A percentile compares a stretch with the other conserved stretches of the same genome.
These are phyloP conservation scores for Tokudaia muenninki DNA, from an alignment of 2,797 vertebrate genomes.

Conservation along the genomic window DNA sequence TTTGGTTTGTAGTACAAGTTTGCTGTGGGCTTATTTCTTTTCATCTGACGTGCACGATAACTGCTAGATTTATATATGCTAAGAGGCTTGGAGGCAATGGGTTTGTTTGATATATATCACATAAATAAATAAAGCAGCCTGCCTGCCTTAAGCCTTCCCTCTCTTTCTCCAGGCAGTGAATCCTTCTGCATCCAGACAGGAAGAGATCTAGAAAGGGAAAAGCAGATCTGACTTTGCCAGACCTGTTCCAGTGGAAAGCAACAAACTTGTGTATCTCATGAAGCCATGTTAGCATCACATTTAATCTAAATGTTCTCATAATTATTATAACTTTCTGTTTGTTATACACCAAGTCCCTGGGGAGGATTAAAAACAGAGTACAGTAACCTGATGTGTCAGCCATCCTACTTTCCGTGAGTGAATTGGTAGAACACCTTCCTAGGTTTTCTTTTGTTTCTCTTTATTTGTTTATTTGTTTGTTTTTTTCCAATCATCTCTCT, in stretches of 20 bases:
- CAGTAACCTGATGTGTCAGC: slow-evolving; percentile 20
- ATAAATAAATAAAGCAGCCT: slow-evolving; percentile 46
- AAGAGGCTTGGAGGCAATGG: slow-evolving; percentile 16
- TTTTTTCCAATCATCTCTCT: not conserved
- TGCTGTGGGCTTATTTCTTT: slow-evolving; percentile 34
- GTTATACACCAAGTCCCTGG: slow-evolving; percentile 12
- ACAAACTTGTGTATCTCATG: slow-evolving; percentile 45
- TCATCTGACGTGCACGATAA: not conserved
- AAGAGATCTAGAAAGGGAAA: not conserved
- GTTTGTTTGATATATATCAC: not conserved
- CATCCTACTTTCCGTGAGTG: not conserved
- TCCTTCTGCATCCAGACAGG: not conserved
- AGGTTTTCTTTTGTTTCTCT: not conserved
- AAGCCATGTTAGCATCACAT: slow-evolving; percentile 42
- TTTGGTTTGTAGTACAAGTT: not conserved
- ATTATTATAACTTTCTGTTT: slow-evolving; percentile 73
- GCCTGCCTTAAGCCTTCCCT: not conserved
- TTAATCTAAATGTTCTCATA: slow-evolving; percentile 74
- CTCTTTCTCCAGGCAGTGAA: not conserved
- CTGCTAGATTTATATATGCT: not conserved
- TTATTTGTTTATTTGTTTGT: not conserved
- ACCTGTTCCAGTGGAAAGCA: slow-evolving; percentile 2
- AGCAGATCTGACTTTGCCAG: not conserved
- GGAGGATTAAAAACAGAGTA: slow-evolving; percentile 32
- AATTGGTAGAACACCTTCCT: not conserved